Evolutionary conservation across 2,113 vertebrate genomes (phyloP).

Genomic region (Dolichallabes microphthalmus): DNA sequence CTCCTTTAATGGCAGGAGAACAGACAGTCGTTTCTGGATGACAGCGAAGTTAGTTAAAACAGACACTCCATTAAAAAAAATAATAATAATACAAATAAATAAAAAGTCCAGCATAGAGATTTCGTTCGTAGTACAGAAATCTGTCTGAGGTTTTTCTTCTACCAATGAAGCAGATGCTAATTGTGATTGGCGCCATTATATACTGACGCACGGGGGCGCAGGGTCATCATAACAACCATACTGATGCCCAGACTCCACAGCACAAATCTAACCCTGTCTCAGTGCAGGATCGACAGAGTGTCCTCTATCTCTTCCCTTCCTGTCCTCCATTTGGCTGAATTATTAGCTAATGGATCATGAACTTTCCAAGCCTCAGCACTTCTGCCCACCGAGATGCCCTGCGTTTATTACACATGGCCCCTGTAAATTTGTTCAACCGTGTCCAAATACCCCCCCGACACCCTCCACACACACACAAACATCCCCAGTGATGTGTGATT

Average conservation of each 20-base stretch:
- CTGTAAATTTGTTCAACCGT: slow-evolving; percentile 16
- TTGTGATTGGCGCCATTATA: background rate
- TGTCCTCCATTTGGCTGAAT: slow-evolving; percentile 52
- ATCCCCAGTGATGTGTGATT: slow-evolving; percentile 55
- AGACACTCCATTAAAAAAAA: background rate
- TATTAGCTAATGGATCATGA: slow-evolving; percentile 61
- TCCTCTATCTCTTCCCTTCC: slow-evolving; percentile 24
- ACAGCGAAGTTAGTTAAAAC: background rate
- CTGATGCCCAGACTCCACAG: background rate
- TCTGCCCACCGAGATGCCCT: slow-evolving; percentile 56
- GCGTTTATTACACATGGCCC: slow-evolving; percentile 57
- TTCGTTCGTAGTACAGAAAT: background rate
- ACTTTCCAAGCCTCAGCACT: slow-evolving; percentile 64
- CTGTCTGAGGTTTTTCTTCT: background rate
- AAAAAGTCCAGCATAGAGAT: background rate
- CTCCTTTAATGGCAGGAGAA: slow-evolving; percentile 18
- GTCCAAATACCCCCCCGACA: background rate
- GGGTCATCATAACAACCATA: background rate
- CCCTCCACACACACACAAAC: background rate
- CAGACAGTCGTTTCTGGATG: background rate
- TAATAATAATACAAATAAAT: too few relatives aligned
- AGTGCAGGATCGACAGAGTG: slow-evolving; percentile 11
- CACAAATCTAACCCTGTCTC: background rate
- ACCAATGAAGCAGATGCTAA: background rate
- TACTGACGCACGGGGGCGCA: background rate